phyloP scores from a whole-genome alignment of 2,797 vertebrate species.

The Scomberomorus guttatus region DNA sequence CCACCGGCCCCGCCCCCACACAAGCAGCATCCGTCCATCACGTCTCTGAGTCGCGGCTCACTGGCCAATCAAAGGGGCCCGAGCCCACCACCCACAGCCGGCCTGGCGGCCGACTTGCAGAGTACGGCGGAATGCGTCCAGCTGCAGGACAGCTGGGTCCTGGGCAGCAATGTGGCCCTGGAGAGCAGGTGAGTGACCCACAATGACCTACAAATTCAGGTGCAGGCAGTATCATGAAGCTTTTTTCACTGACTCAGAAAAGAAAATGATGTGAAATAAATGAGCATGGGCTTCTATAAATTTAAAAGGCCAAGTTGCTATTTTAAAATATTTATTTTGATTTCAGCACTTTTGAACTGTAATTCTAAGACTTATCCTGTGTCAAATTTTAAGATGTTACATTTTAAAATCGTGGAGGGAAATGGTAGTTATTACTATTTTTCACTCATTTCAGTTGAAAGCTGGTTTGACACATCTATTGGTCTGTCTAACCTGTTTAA shows the following conservation, averaged over 20 bases:
- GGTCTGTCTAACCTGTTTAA: background rate
- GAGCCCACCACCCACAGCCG: conserved; percentile 95
- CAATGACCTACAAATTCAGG: conserved; percentile 10
- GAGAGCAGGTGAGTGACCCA: conserved; percentile 94
- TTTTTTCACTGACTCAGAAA: conserved; percentile 38
- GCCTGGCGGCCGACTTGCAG: conserved; percentile 98
- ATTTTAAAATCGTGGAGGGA: background rate
- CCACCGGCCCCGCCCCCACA: conserved; percentile 94
- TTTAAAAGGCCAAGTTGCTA: background rate
- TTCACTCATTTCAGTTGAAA: conserved; percentile 10
- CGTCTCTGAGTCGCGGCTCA: conserved; percentile 95
- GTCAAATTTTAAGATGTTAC: background rate
- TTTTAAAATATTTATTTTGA: background rate
- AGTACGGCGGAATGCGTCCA: conserved; percentile 99
- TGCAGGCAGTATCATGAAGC: conserved; percentile 43
- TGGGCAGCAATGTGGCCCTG: conserved; percentile 99
- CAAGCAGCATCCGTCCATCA: conserved; percentile 96
- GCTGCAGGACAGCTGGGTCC: conserved; percentile 99
- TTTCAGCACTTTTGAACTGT: background rate
- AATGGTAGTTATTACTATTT: background rate
- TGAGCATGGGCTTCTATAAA: background rate
- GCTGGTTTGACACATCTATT: background rate
- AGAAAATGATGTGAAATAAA: conserved; percentile 30
- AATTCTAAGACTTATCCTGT: background rate
- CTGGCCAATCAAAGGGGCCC: conserved; percentile 98